These are phyloP conservation scores for Myotis lucifugus DNA, from an alignment of 2,113 vertebrate genomes.

Conservation along the genomic window DNA sequence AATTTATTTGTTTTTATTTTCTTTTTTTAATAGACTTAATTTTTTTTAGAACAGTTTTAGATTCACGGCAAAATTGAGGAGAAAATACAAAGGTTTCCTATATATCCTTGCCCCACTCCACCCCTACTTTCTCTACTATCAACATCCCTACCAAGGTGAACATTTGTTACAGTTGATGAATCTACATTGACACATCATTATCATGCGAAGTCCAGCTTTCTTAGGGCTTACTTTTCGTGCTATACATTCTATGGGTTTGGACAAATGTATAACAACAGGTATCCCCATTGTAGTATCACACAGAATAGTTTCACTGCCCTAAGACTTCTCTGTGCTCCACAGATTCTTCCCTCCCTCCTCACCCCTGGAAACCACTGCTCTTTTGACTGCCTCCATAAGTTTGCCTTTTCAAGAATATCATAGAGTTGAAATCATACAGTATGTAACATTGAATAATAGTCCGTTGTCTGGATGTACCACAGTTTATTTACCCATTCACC, in stretches of 20 bases:
- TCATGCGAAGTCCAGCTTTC: not conserved
- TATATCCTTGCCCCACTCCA: rapidly evolving
- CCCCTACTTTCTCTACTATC: not conserved
- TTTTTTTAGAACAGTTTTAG: not conserved
- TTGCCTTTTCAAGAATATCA: not conserved
- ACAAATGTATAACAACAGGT: not conserved
- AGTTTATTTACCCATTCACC: not conserved
- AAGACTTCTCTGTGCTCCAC: not conserved
- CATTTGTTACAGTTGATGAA: not conserved
- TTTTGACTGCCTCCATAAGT: not conserved
- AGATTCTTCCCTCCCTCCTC: not conserved
- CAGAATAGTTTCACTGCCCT: not conserved
- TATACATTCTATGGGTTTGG: not conserved
- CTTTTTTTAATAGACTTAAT: not conserved
- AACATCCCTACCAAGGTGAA: not conserved
- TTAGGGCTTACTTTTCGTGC: not conserved
- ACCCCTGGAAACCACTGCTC: not conserved
- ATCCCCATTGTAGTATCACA: not conserved
- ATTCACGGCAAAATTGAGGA: not conserved
- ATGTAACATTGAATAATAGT: not conserved
- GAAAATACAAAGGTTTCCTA: not conserved
- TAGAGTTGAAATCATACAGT: not conserved
- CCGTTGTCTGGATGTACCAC: not conserved
- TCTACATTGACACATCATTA: not conserved
- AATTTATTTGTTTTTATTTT: not conserved